Base-by-base conservation (phyloP, 2,888 invertebrate species). In the Archips xylosteana region DNA sequence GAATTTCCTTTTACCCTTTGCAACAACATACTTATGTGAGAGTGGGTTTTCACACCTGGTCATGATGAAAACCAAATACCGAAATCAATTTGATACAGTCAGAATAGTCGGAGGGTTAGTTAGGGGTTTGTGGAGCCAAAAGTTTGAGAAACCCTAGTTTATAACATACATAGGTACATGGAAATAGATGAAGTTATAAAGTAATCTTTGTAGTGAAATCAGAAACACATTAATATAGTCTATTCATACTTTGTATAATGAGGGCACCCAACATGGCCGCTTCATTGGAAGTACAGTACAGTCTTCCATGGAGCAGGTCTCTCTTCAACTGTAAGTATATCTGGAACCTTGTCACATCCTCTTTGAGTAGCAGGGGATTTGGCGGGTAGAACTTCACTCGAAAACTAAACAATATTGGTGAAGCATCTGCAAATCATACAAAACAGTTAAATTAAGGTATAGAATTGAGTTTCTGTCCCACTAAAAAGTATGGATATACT, bases 321-420 rank as follows among this genome's bases (percentile, higher is more conserved):
- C 99, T 95, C 91, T 99, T 98, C 78, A 99, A 92, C 90, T 99
- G 99, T 80, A 98, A 95, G 90, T 98, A 98, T 85, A 99, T 96
- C 92, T 99, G 99, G 92, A 99, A 99, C 84, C 99, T 96, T 77
- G 99, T 98, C 77, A 98, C 97, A 91, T 99, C 98, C 89, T 99
- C 99, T 89, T 98, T 98, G 78, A 99, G 95, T 70, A 98, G 96
- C 89, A 98, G 96, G 15, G 99, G 99, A 93, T 99, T 98, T 73
- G 98, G 98, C 15, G 99, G 99, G 90, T 99, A 99, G 92, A 98
- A 99, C 95, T 99, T 99, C 78, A 99, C 98, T 77, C 99, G 97
- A 91, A 99, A 98, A 92, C 98, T 99, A 89, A 99, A 98, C 75
- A 99, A 94, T 85, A 98, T 97, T 76, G 98, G 98, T 82, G 98